These are phyloP conservation scores for Papilio elwesi DNA, from an alignment of 2,888 invertebrate genomes.

Conservation along the genomic window DNA sequence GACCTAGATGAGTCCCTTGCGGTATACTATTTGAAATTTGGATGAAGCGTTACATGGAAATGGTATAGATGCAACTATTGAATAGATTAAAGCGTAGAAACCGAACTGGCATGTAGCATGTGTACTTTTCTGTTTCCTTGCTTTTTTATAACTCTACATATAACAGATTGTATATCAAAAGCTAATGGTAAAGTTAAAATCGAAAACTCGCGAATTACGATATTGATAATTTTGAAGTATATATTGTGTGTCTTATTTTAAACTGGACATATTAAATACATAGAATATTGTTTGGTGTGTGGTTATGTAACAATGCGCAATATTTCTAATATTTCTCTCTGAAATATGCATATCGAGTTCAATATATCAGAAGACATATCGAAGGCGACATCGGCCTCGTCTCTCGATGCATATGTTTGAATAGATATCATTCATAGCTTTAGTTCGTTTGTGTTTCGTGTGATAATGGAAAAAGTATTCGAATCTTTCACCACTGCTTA, in stretches of 20 bases:
- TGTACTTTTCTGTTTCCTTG: not conserved
- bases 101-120: not conserved
- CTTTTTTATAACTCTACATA: not conserved
- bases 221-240: not conserved
- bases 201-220: not conserved
- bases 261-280: not conserved
- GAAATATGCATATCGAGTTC: slow-evolving; percentile 31
- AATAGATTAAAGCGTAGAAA: not conserved
- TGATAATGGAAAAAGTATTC: slow-evolving; percentile 2
- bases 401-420: slow-evolving; percentile 29
- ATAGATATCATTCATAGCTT: slow-evolving; percentile 36
- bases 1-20: slow-evolving; percentile 8
- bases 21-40: not conserved
- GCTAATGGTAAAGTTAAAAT: not conserved
- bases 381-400: slow-evolving; percentile 7
- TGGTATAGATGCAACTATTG: not conserved
- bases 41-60: not conserved
- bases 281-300: not conserved
- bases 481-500: slow-evolving; percentile 13
- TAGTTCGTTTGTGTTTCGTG: slow-evolving; percentile 27
- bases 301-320: not conserved
- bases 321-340: not conserved
- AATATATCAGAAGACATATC: slow-evolving; percentile 41
- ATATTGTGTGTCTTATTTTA: not conserved
- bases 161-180: not conserved